A percentile compares a stretch with the other conserved stretches of the same genome.
These are phyloP conservation scores for Theropithecus gelada DNA, from an alignment of 2,113 vertebrate genomes.

Conservation along the genomic window DNA sequence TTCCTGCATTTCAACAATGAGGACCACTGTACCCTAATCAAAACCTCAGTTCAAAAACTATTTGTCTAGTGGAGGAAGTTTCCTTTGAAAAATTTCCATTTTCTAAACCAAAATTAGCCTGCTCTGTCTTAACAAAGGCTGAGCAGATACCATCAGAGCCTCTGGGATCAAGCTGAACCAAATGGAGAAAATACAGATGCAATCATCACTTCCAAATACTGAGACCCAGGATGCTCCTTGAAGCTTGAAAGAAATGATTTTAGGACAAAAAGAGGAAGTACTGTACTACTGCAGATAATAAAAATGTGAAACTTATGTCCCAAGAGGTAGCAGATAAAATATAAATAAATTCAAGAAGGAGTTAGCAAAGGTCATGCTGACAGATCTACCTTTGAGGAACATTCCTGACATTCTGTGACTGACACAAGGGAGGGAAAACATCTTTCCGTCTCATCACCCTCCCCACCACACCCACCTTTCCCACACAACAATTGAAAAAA, in stretches of 20 bases:
- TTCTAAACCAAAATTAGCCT: slow-evolving; percentile 11
- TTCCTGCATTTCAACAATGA: neutral
- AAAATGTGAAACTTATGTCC: neutral
- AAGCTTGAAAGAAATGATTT: slow-evolving; percentile 3
- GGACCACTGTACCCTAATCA: neutral
- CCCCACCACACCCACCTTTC: neutral
- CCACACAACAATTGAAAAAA: neutral
- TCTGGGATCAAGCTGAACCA: accelerated
- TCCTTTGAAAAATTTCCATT: neutral
- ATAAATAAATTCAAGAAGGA: neutral
- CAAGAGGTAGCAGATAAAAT: neutral
- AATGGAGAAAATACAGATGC: neutral
- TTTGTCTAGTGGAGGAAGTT: neutral
- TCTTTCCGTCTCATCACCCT: neutral
- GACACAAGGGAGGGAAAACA: neutral
- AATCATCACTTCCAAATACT: neutral
- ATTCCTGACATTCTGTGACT: neutral
- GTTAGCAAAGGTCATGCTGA: neutral
- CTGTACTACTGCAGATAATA: neutral
- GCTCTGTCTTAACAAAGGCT: neutral
- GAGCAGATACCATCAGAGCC: neutral
- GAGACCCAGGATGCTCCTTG: neutral
- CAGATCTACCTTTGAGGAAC: neutral
- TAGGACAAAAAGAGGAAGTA: slow-evolving; percentile 54
- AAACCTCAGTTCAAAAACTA: neutral